Conservation (phyloP, 1,140 invertebrate genomes). For the Planococcus citri region DNA sequence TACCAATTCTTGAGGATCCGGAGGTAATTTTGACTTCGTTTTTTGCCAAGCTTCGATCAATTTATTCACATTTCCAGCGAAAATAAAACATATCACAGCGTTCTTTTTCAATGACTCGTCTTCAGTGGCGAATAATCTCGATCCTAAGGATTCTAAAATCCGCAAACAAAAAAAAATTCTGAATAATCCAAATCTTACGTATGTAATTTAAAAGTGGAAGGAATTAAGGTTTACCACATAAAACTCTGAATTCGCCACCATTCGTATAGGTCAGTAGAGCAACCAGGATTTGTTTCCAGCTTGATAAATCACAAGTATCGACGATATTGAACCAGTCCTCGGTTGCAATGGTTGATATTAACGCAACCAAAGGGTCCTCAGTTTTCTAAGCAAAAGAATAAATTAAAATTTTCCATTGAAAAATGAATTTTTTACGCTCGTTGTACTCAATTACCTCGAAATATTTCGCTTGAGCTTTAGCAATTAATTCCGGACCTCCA, state of each 20-base stretch:
- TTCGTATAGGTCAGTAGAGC: conserved; percentile 68
- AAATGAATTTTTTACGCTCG: background rate
- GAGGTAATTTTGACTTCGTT: background rate
- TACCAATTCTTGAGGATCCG: conserved; percentile 43
- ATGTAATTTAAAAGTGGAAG: too few species aligned
- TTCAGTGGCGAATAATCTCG: conserved; percentile 46
- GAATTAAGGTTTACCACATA: conserved; percentile 46
- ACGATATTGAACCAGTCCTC: conserved; percentile 67
- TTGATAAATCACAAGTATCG: conserved; percentile 54
- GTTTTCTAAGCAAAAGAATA: conserved; percentile 37
- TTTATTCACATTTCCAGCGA: conserved; percentile 64
- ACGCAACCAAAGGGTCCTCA: conserved; percentile 48
- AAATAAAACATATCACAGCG: conserved; percentile 77
- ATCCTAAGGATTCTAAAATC: conserved; percentile 44
- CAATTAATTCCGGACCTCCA: conserved; percentile 64
- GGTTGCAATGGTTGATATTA: conserved; percentile 65
- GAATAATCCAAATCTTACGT: too few species aligned
- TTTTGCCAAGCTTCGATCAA: conserved; percentile 19
- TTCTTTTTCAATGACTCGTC: conserved; percentile 34
- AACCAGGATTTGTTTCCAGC: conserved; percentile 76
- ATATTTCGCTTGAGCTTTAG: conserved; percentile 60
- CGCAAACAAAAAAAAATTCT: too few species aligned
- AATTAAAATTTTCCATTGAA: background rate
- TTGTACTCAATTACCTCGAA: conserved; percentile 33
- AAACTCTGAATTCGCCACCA: conserved; percentile 44